These are phyloP conservation scores for Eupithecia vulgata DNA, from an alignment of 2,888 invertebrate species.

Conservation along the genomic window DNA sequence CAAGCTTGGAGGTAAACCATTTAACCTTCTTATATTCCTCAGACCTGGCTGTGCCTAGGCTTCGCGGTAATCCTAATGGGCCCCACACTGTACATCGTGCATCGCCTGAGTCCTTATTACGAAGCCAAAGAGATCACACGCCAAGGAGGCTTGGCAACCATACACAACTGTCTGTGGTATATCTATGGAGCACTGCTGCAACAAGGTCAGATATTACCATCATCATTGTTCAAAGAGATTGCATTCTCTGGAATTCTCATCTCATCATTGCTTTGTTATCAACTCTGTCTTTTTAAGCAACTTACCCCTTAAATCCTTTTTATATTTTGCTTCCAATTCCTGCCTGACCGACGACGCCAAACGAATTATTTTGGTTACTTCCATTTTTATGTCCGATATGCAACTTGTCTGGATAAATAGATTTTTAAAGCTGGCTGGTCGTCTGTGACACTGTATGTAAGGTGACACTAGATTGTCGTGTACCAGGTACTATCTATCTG, in stretches of 20 bases:
- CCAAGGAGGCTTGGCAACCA: slow-evolving; percentile 83
- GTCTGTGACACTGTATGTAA: too few species aligned
- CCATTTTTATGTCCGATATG: too few species aligned
- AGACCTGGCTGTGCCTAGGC: slow-evolving; percentile 93
- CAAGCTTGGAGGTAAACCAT: background rate
- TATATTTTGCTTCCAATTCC: background rate
- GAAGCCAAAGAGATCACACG: slow-evolving; percentile 84
- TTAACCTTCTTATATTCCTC: slow-evolving; percentile 21
- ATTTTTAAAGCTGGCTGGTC: background rate
- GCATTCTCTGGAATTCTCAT: background rate
- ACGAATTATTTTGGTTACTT: too few species aligned
- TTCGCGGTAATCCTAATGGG: slow-evolving; percentile 90
- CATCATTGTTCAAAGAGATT: background rate
- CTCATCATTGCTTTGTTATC: background rate
- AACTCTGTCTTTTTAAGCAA: background rate
- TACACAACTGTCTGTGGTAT: slow-evolving; percentile 93
- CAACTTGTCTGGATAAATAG: background rate
- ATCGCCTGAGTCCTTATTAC: slow-evolving; percentile 89
- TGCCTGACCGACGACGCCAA: background rate
- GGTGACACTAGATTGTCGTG: too few species aligned
- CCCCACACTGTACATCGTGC: slow-evolving; percentile 89
- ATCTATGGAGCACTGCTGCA: slow-evolving; percentile 95
- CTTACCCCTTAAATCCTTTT: background rate
- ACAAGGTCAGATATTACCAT: slow-evolving; percentile 86
- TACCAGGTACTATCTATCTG: background rate